Evolutionary conservation across 2,113 vertebrate genomes (phyloP), one percentile per base, ranked within the genome.

Genomic region (Eretmodus cyanostictus): DNA sequence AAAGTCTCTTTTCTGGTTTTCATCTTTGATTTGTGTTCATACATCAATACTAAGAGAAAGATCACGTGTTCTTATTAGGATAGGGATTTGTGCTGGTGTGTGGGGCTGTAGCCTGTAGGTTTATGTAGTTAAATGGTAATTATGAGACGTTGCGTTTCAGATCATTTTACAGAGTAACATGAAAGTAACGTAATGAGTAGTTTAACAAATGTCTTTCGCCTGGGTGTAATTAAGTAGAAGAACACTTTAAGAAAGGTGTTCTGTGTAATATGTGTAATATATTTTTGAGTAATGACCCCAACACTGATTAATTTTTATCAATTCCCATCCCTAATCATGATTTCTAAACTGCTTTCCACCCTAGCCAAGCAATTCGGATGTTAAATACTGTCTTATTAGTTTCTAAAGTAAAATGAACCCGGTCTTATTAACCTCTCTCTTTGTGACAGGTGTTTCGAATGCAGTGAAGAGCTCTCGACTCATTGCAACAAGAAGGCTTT

Each of bases 401-500:
- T 83, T 82, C 38, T 53, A 57, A 10, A 78, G 7, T 78, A 49
- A 78, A 73, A 31, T 31, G 40, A 76, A 54, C 17, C 38, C 3
- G 17, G 51, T 81, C 13, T 80, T 84, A 2, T 87, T 47, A 40
- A 45, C 11, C 40, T 38, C n/a, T 90, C 12, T 91, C 19, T 31
- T 83, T 86, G 24, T 87, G 19, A 92, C 91, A 98, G 99, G 98
- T 99, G 99, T 95, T 98, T 98, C 9, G 98, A 99, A 94, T 99
- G 99, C 96, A 97, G 98, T 86, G 98, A 99, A 96, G 98, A 98
- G 90, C 97, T 99, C 89, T 98, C 97, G 87, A 98, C 97, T 42
- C 97, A 98, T 85, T 98, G 98, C 95, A 99, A 99, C 96, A 99
- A 98, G 95, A 99, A 99, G 84, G 97, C 97, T 94, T 96, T 99